A percentile compares a stretch with the other conserved stretches of the same genome.
phyloP scores from a whole-genome alignment of 2,113 vertebrate genomes.

The cat (Felis catus) region DNA sequence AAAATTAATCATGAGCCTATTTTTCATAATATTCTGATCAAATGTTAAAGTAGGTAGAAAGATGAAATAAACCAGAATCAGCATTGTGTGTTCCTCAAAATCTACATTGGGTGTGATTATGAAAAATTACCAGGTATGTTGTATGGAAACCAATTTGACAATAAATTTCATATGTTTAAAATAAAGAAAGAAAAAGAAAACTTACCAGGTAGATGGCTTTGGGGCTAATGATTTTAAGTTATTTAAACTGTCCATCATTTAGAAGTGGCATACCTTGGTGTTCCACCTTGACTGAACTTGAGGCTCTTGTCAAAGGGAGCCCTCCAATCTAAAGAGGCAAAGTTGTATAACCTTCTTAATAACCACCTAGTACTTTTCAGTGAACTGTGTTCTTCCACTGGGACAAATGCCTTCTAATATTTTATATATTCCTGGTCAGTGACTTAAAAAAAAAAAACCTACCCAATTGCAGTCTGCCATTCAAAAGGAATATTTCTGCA shows the following conservation, averaged over 20 bases:
- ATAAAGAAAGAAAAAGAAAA: background rate
- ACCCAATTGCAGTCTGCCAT: conserved; percentile 80
- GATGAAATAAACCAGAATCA: background rate
- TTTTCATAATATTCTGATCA: conserved; percentile 29
- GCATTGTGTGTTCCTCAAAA: background rate
- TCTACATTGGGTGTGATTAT: background rate
- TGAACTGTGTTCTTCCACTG: conserved; percentile 60
- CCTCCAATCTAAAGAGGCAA: conserved; percentile 44
- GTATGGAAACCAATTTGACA: too few species aligned
- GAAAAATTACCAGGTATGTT: background rate
- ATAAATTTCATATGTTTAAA: too few species aligned
- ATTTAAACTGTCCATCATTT: conserved; percentile 39
- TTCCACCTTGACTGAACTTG: conserved; percentile 49
- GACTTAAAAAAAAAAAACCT: conserved; percentile 78
- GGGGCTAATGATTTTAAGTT: conserved; percentile 47
- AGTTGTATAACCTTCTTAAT: conserved; percentile 59
- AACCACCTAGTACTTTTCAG: conserved; percentile 23
- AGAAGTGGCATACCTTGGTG: background rate
- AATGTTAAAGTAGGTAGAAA: conserved; percentile 26
- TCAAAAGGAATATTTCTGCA: conserved; percentile 84
- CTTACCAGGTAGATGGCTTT: background rate
- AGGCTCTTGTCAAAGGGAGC: background rate
- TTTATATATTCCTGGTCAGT: conserved; percentile 79
- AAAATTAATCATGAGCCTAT: background rate
- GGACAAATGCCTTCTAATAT: conserved; percentile 74